A percentile compares a stretch with the other conserved stretches of the same genome.
Conservation (phyloP, 2,113 vertebrate genomes). For the Damaliscus lunatus region DNA sequence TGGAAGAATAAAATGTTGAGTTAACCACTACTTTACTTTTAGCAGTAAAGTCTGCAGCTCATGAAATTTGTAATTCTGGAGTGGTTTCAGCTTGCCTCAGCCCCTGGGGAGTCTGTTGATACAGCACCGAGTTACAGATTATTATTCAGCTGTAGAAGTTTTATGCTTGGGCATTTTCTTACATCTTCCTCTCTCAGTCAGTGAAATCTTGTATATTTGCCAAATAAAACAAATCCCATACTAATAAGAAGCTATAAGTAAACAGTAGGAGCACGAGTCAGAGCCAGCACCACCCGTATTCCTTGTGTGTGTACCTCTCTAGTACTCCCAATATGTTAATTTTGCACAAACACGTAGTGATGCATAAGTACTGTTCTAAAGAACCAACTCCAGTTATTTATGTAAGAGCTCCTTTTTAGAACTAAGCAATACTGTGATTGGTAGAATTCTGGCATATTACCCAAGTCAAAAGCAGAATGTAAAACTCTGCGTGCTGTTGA, state of each 20-base stretch:
- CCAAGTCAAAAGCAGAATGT: neutral
- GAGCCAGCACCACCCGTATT: neutral
- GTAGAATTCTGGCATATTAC: neutral
- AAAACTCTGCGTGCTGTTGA: neutral
- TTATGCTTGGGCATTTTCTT: conserved; percentile 26
- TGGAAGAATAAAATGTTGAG: neutral
- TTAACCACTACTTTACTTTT: neutral
- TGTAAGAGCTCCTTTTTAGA: neutral
- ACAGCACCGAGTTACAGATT: neutral
- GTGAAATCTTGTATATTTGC: conserved; percentile 47
- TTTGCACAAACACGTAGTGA: neutral
- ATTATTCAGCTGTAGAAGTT: neutral
- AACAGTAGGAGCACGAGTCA: conserved; percentile 25
- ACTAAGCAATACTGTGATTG: neutral
- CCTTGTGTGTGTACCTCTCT: neutral
- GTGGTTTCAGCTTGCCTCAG: neutral
- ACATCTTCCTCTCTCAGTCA: conserved; percentile 41
- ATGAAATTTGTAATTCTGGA: conserved; percentile 21
- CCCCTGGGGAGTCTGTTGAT: conserved; percentile 15
- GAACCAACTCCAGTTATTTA: neutral
- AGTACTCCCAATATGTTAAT: neutral
- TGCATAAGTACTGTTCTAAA: neutral
- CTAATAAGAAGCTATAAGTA: conserved; percentile 48
- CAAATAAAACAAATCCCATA: conserved; percentile 48
- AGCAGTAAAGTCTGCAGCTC: conserved; percentile 20